Base-by-base conservation (phyloP, 30 jellyfish, hydroid and myxozoan genomes). In the Pseudorhiza aurosa region DNA sequence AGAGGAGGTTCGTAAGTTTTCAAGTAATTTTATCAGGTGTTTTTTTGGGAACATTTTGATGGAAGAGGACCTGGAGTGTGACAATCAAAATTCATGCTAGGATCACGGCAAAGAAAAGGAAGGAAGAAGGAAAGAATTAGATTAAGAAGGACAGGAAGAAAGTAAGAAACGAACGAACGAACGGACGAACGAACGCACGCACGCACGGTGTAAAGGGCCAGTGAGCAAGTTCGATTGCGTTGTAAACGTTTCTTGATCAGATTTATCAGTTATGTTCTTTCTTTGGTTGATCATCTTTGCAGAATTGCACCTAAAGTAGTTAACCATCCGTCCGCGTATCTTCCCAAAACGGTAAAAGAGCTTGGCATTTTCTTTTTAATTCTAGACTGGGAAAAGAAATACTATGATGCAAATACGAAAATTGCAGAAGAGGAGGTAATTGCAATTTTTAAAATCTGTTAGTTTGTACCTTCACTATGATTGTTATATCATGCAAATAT, bases 301-400 rank as follows among this genome's bases (percentile, higher is more conserved):
- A 42, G 55, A 42, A 42, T n/a, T n/a, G n/a, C n/a, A n/a, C n/a
- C n/a, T n/a, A n/a, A n/a, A n/a, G n/a, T n/a, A n/a, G n/a, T n/a
- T n/a, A n/a, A n/a, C n/a, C n/a, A n/a, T n/a, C n/a, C n/a, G n/a
- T 14, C 63, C 63, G 5, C n/a, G n/a, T 49, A 2, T 12, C 22
- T 49, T 49, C 4, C 63, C 18, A 14, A 2, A n/a, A n/a, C n/a
- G n/a, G n/a, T n/a, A 49, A 49, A n/a, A 8, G 43, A 35, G 1
- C 4, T 39, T 58, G 21, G 17, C 56, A n/a, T n/a, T n/a, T n/a
- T n/a, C n/a, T n/a, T n/a, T n/a, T n/a, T 55, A 31, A 29, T 87
- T 39, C 29, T 53, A 78, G 94, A 88, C 4, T 78, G 91, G 88
- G 92, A 87, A 51, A 87, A 78, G 82, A 87, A 87, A 22, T 69